phyloP scores from a whole-genome alignment of 2,888 invertebrate genomes.

The Drosophila demipolita region DNA sequence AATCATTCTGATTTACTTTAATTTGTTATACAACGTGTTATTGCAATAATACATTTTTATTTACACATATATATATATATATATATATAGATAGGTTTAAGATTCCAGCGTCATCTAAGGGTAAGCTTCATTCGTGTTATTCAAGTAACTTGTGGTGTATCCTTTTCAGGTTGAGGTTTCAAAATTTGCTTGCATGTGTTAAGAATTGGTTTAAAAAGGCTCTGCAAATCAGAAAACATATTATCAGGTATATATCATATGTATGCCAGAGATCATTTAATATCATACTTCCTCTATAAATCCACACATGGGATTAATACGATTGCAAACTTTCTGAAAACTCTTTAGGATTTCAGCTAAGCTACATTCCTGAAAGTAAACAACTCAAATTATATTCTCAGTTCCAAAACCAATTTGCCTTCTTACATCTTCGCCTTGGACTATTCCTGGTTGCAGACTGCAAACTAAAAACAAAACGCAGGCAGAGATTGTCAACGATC shows the following conservation, averaged over 20 bases:
- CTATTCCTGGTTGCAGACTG: constrained; percentile 2
- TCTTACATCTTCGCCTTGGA: constrained; percentile 1
- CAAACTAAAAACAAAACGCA: constrained; percentile 10
- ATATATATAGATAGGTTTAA: background rate
- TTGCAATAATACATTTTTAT: background rate
- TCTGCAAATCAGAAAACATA: background rate
- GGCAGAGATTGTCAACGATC: constrained; percentile 12
- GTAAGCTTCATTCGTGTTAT: background rate
- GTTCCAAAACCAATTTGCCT: no score
- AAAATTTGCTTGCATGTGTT: background rate
- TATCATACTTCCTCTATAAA: background rate
- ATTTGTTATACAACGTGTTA: constrained; percentile 23
- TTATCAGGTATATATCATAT: background rate
- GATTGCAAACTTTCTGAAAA: accelerated
- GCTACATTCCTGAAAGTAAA: constrained; percentile 1
- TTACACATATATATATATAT: background rate
- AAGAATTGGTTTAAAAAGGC: background rate
- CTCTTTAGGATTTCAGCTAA: accelerated
- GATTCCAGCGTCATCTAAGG: background rate
- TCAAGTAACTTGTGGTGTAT: no score
- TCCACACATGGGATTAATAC: background rate
- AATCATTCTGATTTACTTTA: constrained; percentile 8
- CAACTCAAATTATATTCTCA: background rate
- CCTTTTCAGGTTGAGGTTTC: background rate
- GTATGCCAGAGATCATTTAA: background rate